Conservation (phyloP, 2,888 invertebrate species). For the Napeogenes sylphis region DNA sequence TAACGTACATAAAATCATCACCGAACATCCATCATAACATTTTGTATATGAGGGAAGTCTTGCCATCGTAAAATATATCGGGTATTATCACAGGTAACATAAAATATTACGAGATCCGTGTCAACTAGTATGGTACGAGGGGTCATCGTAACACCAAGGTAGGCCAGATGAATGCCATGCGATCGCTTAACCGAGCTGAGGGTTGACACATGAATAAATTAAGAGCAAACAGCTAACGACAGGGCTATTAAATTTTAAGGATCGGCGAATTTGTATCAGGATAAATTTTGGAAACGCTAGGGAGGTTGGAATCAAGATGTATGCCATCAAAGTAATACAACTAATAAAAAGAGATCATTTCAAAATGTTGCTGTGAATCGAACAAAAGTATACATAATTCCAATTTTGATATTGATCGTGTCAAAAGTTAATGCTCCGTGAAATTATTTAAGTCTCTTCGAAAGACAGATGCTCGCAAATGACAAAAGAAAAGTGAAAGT, state of each 20-base stretch:
- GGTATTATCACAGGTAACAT: conserved; percentile 16
- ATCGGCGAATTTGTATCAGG: conserved; percentile 10
- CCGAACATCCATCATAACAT: no score
- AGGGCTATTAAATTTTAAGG: conserved; percentile 20
- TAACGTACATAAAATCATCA: no score
- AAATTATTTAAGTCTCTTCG: conserved; percentile 25
- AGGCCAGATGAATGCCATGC: conserved; percentile 63
- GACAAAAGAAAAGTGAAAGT: conserved; percentile 63
- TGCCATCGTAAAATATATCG: no score
- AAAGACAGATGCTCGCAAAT: conserved; percentile 52
- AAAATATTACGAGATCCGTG: conserved; percentile 23
- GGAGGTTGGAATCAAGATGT: no score
- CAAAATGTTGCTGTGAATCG: no score
- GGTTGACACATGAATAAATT: conserved; percentile 55
- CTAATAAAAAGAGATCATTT: no score
- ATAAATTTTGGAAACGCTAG: conserved; percentile 17
- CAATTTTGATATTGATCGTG: background rate
- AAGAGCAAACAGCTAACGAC: conserved; percentile 27
- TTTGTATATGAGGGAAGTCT: no score
- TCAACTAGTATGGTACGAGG: conserved; percentile 42
- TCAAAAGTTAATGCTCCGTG: conserved; percentile 12
- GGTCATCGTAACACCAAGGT: conserved; percentile 57
- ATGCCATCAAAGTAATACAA: background rate
- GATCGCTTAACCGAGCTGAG: conserved; percentile 50
- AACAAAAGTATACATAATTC: no score